Percentiles rank a stretch among this genome's conserved stretches.
phyloP scores from a whole-genome alignment of 64 coral and sea anemone species.

The Trachythela sp. region DNA sequence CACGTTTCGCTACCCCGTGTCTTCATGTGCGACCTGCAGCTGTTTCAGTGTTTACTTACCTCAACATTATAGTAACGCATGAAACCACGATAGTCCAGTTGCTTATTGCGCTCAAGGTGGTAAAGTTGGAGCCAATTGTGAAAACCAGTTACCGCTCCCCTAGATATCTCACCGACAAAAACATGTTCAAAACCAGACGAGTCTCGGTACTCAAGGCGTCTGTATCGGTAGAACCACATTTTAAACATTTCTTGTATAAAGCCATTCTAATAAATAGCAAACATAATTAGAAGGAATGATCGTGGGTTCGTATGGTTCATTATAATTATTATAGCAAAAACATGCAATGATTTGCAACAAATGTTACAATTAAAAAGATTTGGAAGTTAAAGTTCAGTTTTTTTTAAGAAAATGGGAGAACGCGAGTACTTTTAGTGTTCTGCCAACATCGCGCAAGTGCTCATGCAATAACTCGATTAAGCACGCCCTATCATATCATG shows the following conservation, averaged over 20 bases:
- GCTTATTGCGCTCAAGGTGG: not conserved
- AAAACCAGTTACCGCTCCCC: conserved; percentile 8
- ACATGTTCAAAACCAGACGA: conserved; percentile 51
- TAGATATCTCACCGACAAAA: conserved; percentile 35
- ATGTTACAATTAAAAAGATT: no score
- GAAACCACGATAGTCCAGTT: conserved; percentile 10
- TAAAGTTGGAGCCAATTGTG: conserved; percentile 43
- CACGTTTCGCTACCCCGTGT: no score
- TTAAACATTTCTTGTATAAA: conserved; percentile 34
- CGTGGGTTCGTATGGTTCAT: not conserved
- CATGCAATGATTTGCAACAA: no score
- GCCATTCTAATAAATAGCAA: not conserved
- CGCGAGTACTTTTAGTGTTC: no score
- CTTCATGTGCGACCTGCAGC: no score
- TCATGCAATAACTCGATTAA: no score
- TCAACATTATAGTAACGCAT: conserved; percentile 25
- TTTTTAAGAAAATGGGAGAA: no score
- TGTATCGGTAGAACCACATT: conserved; percentile 47
- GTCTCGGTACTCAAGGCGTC: conserved; percentile 17
- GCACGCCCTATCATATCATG: no score
- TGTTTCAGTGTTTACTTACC: not conserved
- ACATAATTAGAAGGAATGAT: not conserved
- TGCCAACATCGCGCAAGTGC: no score
- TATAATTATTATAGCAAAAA: not conserved
- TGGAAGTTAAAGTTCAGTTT: no score